Evolutionary conservation across 2,797 vertebrate species (phyloP).

Genomic region (Liasis olivaceus): DNA sequence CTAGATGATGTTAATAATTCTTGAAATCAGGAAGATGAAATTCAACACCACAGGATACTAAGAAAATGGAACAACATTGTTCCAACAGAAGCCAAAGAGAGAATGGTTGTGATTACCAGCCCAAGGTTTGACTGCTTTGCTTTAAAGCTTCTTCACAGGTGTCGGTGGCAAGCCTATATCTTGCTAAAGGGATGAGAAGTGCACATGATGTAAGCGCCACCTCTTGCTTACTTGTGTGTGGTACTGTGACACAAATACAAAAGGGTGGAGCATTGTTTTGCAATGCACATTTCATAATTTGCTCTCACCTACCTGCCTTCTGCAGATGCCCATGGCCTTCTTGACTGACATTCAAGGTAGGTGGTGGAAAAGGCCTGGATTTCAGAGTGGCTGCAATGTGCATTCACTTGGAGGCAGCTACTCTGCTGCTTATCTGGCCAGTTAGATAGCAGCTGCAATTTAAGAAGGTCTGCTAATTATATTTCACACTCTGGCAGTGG

Average conservation of each 20-base stretch:
- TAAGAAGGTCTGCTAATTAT: constrained; percentile 3
- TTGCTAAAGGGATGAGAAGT: not conserved
- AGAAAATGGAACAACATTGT: not conserved
- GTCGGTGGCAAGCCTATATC: not conserved
- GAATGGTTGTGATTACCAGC: not conserved
- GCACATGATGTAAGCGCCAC: not conserved
- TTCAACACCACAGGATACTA: constrained; percentile 7
- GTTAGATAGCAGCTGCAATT: not conserved
- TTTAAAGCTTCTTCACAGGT: not conserved
- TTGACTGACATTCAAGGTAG: not conserved
- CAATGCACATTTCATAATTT: not conserved
- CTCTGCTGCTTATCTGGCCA: not conserved
- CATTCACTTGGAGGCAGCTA: not conserved
- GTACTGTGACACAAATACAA: not conserved
- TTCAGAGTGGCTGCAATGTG: not conserved
- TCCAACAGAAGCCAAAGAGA: not conserved
- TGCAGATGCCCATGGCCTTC: not conserved
- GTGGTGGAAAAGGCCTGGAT: not conserved
- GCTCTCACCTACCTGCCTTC: not conserved
- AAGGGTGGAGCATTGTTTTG: not conserved
- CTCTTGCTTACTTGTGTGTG: not conserved
- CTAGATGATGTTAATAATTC: not conserved
- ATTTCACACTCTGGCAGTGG: not conserved
- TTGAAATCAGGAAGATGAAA: not conserved
- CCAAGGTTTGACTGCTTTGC: not conserved